phyloP scores from a whole-genome alignment of 2,113 vertebrate species.

The cat (Felis catus) region DNA sequence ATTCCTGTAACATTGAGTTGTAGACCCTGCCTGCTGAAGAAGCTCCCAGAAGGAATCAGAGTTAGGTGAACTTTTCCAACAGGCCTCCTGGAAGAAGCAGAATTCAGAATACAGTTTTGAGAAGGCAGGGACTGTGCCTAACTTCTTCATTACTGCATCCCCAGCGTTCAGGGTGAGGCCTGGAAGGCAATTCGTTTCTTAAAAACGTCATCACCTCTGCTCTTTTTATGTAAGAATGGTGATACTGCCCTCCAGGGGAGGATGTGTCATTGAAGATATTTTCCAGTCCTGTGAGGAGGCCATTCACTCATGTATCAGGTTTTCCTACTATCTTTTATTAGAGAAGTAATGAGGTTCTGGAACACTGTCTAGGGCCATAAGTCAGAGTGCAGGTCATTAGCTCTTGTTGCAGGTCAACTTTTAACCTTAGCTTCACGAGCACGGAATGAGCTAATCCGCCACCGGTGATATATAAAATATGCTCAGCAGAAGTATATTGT shows the following conservation, averaged over 20 bases:
- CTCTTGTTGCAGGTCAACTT: not conserved
- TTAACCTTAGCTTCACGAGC: not conserved
- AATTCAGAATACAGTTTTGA: not conserved
- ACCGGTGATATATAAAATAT: not conserved
- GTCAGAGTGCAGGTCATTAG: not conserved
- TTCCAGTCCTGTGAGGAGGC: not conserved
- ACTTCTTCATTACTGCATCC: not conserved
- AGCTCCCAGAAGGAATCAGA: not conserved
- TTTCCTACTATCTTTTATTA: not conserved
- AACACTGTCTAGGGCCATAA: not conserved
- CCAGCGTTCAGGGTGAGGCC: not conserved
- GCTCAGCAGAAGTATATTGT: not conserved
- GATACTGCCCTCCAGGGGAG: not conserved
- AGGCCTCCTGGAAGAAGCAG: not conserved
- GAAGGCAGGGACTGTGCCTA: not conserved
- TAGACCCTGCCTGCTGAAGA: not conserved
- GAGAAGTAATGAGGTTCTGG: not conserved
- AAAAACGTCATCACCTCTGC: not conserved
- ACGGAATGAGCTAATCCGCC: not conserved
- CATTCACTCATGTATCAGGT: not conserved
- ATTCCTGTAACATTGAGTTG: not conserved
- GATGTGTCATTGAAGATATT: not conserved
- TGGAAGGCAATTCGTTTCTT: not conserved
- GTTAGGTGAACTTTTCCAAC: not conserved
- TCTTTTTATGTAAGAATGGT: not conserved